Percentiles rank a stretch among this genome's conserved stretches.
Conservation (phyloP, 2,113 vertebrate genomes). For the Ciconia stormi region DNA sequence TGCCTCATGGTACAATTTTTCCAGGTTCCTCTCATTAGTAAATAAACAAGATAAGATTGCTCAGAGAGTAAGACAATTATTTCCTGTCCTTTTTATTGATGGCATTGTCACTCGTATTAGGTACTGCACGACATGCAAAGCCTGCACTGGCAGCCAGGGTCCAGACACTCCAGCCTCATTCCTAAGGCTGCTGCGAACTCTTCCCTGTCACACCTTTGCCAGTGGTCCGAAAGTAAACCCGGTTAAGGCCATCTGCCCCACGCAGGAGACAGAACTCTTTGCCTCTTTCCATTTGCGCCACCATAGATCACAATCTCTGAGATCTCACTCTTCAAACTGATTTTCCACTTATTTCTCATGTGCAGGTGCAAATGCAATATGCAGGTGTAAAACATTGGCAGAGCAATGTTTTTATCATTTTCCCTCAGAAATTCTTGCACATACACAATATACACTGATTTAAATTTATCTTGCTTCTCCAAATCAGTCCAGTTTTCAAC, state of each 20-base stretch:
- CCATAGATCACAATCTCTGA: not conserved
- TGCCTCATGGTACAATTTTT: not conserved
- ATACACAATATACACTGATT: not conserved
- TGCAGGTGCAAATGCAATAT: not conserved
- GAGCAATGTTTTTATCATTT: not conserved
- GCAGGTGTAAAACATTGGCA: not conserved
- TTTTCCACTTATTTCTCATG: not conserved
- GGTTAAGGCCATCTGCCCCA: not conserved
- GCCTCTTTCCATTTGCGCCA: not conserved
- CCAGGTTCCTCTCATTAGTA: not conserved
- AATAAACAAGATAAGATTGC: not conserved
- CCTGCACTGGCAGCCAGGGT: not conserved
- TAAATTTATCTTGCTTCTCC: not conserved
- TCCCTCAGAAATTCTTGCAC: not conserved
- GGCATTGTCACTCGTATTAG: accelerated
- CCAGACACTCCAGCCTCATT: not conserved
- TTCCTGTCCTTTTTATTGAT: not conserved
- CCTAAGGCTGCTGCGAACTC: not conserved
- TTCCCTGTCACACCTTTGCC: not conserved
- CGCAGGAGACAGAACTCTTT: not conserved
- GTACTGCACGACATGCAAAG: not conserved
- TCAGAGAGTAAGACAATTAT: not conserved
- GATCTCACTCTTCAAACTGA: not conserved
- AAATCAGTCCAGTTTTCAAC: not conserved
- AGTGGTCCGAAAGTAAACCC: not conserved